Base-by-base conservation (phyloP, 2,888 invertebrate species). In the Rhingia campestris region DNA sequence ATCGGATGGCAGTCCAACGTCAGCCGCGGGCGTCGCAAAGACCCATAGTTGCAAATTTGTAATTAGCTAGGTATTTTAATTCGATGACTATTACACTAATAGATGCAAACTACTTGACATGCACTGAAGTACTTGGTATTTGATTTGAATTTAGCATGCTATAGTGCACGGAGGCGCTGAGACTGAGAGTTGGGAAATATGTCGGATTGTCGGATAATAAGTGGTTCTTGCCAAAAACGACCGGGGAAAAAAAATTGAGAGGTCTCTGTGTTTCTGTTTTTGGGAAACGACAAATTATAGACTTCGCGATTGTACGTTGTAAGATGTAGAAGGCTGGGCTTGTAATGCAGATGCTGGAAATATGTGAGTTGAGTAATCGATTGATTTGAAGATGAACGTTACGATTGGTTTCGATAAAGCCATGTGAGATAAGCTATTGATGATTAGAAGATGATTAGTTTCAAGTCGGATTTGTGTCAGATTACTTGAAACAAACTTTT, bases 61-160 rank as follows among this genome's bases (percentile, higher is more conserved):
- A 84, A 84, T 84, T 80, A 84, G 84, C 59, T 37, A 84, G 59
- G 84, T 56, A 84, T 84, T 84, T 84, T 84, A 80, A 80, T 84
- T 84, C 84, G 84, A 66, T 75, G 84, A 84, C 79, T 84, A 84
- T 84, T 84, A 69, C 58, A 75, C 80, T 84, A 84, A 84, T 84
- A 75, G 84, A 80, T 75, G 84, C 70, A 84, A 84, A 70, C 84
- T 56, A 43, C 80, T 75, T 80, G 84, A 74, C 69, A 75, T 79
- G 79, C 79, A 74, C 82, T 61, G 47, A 74, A 70, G 59, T 84
- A 70, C 59, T 59, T 61, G 54, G 22, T 73, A 66, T 66, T 84
- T 47, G 70, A 80, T 70, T 84, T 80, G 75, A 70, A 80, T 84
- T 79, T 74, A 58, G 54, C 61, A 30, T 69, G 47, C 32, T 22